Conservation (phyloP, 2,113 vertebrate species). For the Marmota flaviventris region DNA sequence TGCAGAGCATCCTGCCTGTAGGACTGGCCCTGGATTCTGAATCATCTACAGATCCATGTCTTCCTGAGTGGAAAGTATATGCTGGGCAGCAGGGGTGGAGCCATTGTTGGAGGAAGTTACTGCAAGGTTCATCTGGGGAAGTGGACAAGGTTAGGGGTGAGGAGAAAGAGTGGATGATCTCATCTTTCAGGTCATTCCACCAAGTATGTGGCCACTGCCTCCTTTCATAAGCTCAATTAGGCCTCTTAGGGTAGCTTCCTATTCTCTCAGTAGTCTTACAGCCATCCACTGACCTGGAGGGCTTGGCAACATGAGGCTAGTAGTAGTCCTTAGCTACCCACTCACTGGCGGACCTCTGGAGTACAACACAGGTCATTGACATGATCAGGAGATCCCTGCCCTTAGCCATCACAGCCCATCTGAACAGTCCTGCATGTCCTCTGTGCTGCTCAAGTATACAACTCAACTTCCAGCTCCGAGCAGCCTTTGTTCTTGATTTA, state of each 20-base stretch:
- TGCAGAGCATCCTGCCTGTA: conserved; percentile 90
- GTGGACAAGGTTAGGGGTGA: conserved; percentile 92
- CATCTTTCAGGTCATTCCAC: conserved; percentile 95
- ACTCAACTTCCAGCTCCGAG: conserved; percentile 93
- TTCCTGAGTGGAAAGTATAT: conserved; percentile 94
- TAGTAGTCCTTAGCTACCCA: conserved; percentile 92
- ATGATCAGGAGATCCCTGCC: conserved; percentile 91
- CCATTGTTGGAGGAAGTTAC: conserved; percentile 91
- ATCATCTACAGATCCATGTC: conserved; percentile 98
- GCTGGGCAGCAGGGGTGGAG: conserved; percentile 88
- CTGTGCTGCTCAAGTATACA: conserved; percentile 91
- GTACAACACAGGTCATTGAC: conserved; percentile 93
- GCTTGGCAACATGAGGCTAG: conserved; percentile 93
- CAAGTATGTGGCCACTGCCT: conserved; percentile 90
- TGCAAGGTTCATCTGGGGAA: conserved; percentile 92
- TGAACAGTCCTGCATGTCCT: conserved; percentile 93
- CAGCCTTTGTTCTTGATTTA: conserved; percentile 94
- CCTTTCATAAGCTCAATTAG: conserved; percentile 95
- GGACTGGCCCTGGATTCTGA: conserved; percentile 89
- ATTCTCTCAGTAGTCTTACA: conserved; percentile 95
- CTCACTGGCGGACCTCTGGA: conserved; percentile 92
- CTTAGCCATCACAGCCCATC: conserved; percentile 93
- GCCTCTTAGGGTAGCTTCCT: conserved; percentile 94
- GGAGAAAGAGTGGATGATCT: conserved; percentile 93
- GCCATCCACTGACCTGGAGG: conserved; percentile 95